These are phyloP conservation scores for Penaeus indicus DNA, from an alignment of 1,140 invertebrate species.

Conservation along the genomic window DNA sequence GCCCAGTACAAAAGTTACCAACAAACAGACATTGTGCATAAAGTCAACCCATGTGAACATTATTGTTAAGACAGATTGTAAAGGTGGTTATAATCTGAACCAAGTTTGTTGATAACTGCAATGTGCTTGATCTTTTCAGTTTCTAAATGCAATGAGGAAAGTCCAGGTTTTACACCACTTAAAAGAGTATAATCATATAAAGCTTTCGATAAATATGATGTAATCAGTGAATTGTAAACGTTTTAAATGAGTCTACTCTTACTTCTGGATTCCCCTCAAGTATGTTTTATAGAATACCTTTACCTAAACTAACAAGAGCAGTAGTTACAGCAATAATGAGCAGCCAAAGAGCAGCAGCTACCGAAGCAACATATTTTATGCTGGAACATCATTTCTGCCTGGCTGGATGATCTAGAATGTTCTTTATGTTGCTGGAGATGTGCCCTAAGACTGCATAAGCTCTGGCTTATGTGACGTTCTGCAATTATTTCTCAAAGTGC, in stretches of 20 bases:
- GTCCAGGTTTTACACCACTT: no score
- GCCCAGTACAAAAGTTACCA: neutral
- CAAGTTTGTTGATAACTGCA: no score
- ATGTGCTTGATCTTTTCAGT: no score
- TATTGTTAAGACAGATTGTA: no score
- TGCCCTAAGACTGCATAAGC: constrained; percentile 41
- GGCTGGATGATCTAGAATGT: constrained; percentile 45
- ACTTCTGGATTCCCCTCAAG: constrained; percentile 8
- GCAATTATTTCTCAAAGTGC: no score
- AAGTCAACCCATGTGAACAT: no score
- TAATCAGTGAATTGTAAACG: no score
- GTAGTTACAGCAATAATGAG: constrained; percentile 45
- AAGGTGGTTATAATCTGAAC: no score
- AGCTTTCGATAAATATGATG: no score
- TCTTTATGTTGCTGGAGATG: constrained; percentile 30
- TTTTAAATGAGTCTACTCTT: no score
- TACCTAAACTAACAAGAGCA: constrained; percentile 16
- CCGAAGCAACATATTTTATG: constrained; percentile 37
- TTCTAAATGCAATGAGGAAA: no score
- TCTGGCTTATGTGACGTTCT: constrained; percentile 32
- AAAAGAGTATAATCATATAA: no score
- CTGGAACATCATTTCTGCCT: constrained; percentile 37
- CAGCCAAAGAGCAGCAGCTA: constrained; percentile 39
- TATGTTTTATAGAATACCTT: constrained; percentile 10
- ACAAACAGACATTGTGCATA: neutral